Evolutionary conservation across 2,797 vertebrate genomes (phyloP), one percentile per base, ranked within the genome.

Genomic region (Eulemur rubriventer): DNA sequence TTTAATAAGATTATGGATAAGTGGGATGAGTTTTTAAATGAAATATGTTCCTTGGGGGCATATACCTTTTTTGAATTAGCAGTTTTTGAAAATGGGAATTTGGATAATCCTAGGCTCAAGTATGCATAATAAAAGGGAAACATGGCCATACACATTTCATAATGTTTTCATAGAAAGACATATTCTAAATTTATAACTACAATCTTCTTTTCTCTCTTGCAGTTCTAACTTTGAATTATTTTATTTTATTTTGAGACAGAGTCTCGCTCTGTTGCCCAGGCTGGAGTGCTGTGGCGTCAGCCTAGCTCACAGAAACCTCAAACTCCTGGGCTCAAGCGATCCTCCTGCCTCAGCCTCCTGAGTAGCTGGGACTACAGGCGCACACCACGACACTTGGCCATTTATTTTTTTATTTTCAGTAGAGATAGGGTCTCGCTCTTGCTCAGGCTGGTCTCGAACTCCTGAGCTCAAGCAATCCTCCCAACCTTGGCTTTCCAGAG

Each of bases 21-120:
- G 33, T 12, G 7, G n/a, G 18, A 33, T 80, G 38, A 97, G 22
- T 33, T 43, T 96, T 88, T 76, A 79, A 96, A 76, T 30, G 43
- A 48, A 95, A 81, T 46, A 48, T 50, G 4, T 55, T 96, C 55
- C 24, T 26, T 22, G 24, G 72, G 75, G 52, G 24, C 46, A 41
- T 18, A 59, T 33, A 81, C 28, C 48, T 72, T 86, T 89, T 81
- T 67, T 84, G 30, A 96, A 84, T 63, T 81, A 73, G 61, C 55
- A 82, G 41, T 46, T 93, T 90, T 87, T 86, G 84, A 61, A 97
- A 90, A 85, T 50, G 52, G 18, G 72, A 96, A 94, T 94, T 83
- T 85, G 55, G 41, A 90, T 90, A 78, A 78, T 38, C n/a, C n/a
- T 30, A 65, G 33, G 20, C 22, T 89, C 28, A 57, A 90, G 30